Conservation (phyloP, 2,797 vertebrate species). For the Gymnothorax reevesii region DNA sequence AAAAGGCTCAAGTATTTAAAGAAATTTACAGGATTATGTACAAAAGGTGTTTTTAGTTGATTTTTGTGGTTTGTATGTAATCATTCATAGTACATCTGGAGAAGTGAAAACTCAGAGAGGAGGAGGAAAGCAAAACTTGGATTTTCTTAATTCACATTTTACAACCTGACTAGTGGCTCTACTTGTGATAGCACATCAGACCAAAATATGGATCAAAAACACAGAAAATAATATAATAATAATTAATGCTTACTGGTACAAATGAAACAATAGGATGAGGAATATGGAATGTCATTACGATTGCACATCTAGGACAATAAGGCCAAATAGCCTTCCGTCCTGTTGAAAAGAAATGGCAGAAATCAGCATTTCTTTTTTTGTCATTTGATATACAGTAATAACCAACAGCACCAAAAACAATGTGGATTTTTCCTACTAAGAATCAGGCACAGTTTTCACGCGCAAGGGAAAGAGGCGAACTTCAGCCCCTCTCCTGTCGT, state of each 20-base stretch:
- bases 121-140: slow-evolving; percentile 60
- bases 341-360: slow-evolving; percentile 58
- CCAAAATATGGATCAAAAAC: slow-evolving; percentile 63
- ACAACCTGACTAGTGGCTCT: slow-evolving; percentile 93
- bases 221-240: slow-evolving; percentile 70
- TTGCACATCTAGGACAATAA: slow-evolving; percentile 95
- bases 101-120: slow-evolving; percentile 68
- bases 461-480: slow-evolving; percentile 72
- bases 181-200: slow-evolving; percentile 81
- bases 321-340: slow-evolving; percentile 81
- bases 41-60: slow-evolving; percentile 77
- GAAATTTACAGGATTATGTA: slow-evolving; percentile 99
- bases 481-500: slow-evolving; percentile 55
- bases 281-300: slow-evolving; percentile 97
- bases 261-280: slow-evolving; percentile 81
- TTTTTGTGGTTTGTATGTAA: slow-evolving; percentile 64
- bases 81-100: slow-evolving; percentile 65
- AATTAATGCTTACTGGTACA: slow-evolving; percentile 92
- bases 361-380: slow-evolving; percentile 54
- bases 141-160: slow-evolving; percentile 91
- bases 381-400: slow-evolving; percentile 79
- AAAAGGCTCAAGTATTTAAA: slow-evolving; percentile 99
- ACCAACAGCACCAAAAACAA: slow-evolving; percentile 96
- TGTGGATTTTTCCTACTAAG: slow-evolving; percentile 86
- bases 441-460: slow-evolving; percentile 92